These are phyloP conservation scores for Atta colombica DNA, from an alignment of 1,140 invertebrate genomes.

Conservation along the genomic window DNA sequence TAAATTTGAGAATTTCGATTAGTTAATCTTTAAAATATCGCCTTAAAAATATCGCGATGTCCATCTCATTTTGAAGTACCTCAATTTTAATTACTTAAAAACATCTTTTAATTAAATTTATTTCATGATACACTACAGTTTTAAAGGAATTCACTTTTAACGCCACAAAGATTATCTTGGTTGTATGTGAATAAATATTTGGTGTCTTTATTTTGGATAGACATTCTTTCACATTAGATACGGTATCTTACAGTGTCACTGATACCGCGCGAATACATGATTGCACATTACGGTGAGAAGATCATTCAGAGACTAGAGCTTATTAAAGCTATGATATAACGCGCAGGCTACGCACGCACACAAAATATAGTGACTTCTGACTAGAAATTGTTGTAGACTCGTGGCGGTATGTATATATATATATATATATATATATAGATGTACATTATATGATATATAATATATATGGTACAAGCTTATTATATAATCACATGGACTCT, in stretches of 20 bases:
- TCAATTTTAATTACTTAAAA: background rate
- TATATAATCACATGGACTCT: constrained; percentile 39
- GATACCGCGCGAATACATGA: constrained; percentile 77
- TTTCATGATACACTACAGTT: background rate
- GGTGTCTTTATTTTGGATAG: constrained; percentile 83
- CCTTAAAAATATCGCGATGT: background rate
- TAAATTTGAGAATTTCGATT: background rate
- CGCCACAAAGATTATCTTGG: background rate
- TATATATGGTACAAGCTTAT: constrained; percentile 44
- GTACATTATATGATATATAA: background rate
- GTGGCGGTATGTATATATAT: background rate
- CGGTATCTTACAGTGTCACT: constrained; percentile 81
- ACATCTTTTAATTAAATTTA: background rate
- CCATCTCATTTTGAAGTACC: background rate
- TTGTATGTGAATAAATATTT: constrained; percentile 84
- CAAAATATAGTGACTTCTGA: constrained; percentile 73
- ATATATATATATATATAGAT: constrained; percentile 1
- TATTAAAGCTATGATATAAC: constrained; percentile 70
- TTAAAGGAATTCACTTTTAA: background rate
- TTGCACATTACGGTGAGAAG: constrained; percentile 81
- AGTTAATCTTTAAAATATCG: background rate
- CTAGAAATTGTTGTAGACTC: constrained; percentile 60
- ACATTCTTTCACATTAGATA: constrained; percentile 81
- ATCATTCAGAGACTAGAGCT: constrained; percentile 69
- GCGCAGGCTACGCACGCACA: constrained; percentile 72